phyloP scores from a whole-genome alignment of 2,888 invertebrate genomes.

The Odontocolon sp. region DNA sequence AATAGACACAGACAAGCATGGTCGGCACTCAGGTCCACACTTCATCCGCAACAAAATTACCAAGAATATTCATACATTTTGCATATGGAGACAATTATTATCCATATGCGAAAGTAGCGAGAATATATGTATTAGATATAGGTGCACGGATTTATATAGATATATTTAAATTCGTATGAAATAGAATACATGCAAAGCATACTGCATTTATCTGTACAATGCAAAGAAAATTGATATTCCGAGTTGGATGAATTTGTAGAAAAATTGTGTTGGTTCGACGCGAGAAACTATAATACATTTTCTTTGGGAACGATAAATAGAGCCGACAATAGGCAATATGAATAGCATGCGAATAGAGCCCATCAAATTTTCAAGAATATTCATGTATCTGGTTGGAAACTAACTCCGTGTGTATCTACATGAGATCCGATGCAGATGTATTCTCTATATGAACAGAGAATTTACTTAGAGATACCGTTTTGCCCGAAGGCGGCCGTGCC shows the following conservation, averaged over 20 bases:
- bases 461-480: constrained; percentile 39
- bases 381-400: not conserved
- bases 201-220: not conserved
- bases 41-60: constrained; percentile 36
- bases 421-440: not conserved
- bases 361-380: constrained; percentile 30
- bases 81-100: constrained; percentile 44
- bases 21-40: not conserved
- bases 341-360: not conserved
- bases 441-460: constrained; percentile 34
- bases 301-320: not conserved
- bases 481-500: constrained; percentile 13
- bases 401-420: not conserved
- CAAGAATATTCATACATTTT: constrained; percentile 52
- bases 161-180: not conserved
- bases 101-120: constrained; percentile 33
- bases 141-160: too few species aligned
- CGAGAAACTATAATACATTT: constrained; percentile 6
- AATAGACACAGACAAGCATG: constrained; percentile 4
- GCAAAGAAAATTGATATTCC: not conserved
- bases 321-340: too few species aligned
- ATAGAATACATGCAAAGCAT: not conserved
- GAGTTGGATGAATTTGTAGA: constrained; percentile 2
- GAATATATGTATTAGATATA: too few species aligned
- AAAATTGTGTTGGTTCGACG: constrained; percentile 6